Base-by-base conservation (phyloP, 2,888 invertebrate genomes). In the Pristionchus exspectatus region DNA sequence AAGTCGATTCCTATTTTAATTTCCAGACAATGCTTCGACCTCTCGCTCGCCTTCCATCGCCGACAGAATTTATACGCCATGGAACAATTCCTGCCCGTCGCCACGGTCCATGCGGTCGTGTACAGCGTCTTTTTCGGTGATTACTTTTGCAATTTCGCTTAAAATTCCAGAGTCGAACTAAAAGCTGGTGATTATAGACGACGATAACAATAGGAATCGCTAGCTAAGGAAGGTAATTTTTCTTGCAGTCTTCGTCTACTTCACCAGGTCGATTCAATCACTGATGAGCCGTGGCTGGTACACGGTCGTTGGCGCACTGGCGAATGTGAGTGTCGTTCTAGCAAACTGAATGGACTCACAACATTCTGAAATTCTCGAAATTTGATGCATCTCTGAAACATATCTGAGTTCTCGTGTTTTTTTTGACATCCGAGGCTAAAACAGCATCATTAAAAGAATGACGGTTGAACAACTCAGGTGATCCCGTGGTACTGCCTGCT, bases 41-140 rank as follows among this genome's bases (percentile, higher is more conserved):
- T 59, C 18, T 2, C 30, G 21, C 33, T n/a, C 0, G 18, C 56
- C 12, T 84, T 59, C 59, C 84, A 84, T 84, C 84, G 84, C 14
- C 84, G 84, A 21, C 84, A 84, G 24, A 84, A 84, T 84, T 7
- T 84, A 2, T 84, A 84, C 59, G 84, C 59, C 1, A 84, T 84
- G 84, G 16, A 33, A 5, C 84, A 84, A 84, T 84, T 84, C 50
- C 84, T 84, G 56, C 84, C 84, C 21, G 33, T 84, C 14, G 27
- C 84, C 9, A 9, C 24, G 4, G 56, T 84, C 5, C 30, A 59
- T 30, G 21, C 59, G 2, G 24, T 59, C 10, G 5, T 33, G 7
- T 84, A 59, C 21, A 16, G 9, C 27, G 50, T 59, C 0, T 59
- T 56, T 3, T 84, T 84, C 59, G 9, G 84, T 84, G 33, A 21